Evolutionary conservation across 2,113 vertebrate species (phyloP), one percentile per base, ranked within the genome.

Genomic region (Serinus canaria): DNA sequence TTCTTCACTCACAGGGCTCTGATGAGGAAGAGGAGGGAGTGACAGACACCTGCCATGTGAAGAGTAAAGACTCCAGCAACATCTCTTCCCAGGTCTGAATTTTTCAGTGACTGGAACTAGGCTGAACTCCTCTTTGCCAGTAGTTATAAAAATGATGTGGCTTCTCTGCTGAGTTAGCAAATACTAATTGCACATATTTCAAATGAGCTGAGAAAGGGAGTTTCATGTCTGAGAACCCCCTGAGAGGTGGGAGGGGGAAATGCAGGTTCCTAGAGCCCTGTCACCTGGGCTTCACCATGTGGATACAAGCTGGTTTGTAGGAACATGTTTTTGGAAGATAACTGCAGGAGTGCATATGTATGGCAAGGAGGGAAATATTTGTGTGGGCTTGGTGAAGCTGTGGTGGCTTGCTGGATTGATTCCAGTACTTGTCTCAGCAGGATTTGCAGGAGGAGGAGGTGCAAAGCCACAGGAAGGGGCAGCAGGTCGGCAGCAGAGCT

Each of bases 391-490:
- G 15, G 55, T 5, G 1, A 46, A 58, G 62, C 46, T 60, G 55
- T 75, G 43, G 44, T 27, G 52, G 43, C 62, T 79, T 15, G 4
- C 53, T 87, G 64, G 47, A 18, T 50, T 78, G 15, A 33, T 30
- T 56, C 47, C 69, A 9, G 0, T 62, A 0, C 13, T 4, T 74
- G 69, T 83, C 69, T 49, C 47, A 17, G 90, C 93, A 98, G 98
- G 96, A 97, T 92, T 96, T 98, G 94, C 96, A 78, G 66, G 95
- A 97, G 77, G 56, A 96, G 68, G 97, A 97, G 82, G 77, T 96
- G 50, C 98, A 93, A 8, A 93, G 94, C 70, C 93, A 73, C 3
- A 92, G 94, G 87, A 98, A 97, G 93, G 97, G 90, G 63, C 97
- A 97, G 70, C 98, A 97, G 81, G 94, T 55, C 1, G 92, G 96